Evolutionary conservation across 2,888 invertebrate species (phyloP).

Genomic region (Sphinx pinastri): DNA sequence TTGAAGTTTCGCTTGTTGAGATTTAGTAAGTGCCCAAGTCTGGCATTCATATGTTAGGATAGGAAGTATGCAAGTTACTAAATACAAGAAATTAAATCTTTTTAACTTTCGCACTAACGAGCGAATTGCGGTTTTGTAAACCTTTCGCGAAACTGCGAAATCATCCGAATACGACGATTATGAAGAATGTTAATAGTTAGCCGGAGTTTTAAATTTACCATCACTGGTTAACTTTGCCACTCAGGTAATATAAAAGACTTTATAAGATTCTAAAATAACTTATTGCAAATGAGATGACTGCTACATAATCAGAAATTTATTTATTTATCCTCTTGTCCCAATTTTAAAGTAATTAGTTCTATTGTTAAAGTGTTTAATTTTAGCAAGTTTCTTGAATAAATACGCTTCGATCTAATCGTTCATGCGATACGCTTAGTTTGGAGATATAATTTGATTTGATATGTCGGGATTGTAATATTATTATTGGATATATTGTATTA

Average conservation of each 20-base stretch:
- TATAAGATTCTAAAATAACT: constrained; percentile 31
- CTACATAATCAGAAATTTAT: constrained; percentile 30
- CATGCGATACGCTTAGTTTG: background rate
- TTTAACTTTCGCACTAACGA: constrained; percentile 47
- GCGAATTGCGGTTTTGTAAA: constrained; percentile 49
- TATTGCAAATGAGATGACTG: constrained; percentile 37
- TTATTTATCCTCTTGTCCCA: background rate
- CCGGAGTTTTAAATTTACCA: constrained; percentile 43
- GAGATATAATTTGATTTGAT: background rate
- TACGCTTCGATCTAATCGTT: background rate
- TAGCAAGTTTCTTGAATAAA: background rate
- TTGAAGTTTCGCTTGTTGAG: too few relatives aligned
- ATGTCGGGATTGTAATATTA: background rate
- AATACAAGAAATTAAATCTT: constrained; percentile 42
- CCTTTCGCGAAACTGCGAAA: constrained; percentile 47
- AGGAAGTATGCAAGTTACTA: too few relatives aligned
- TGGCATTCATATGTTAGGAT: too few relatives aligned
- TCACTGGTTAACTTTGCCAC: constrained; percentile 42
- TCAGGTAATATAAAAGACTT: constrained; percentile 39
- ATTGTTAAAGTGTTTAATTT: background rate
- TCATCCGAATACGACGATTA: constrained; percentile 50
- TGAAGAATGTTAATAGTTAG: constrained; percentile 51
- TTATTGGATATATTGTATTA: background rate
- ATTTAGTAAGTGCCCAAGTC: too few relatives aligned
- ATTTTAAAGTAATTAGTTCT: background rate